Evolutionary conservation across 2,113 vertebrate genomes (phyloP).

Genomic region (Emydura subglobosa): DNA sequence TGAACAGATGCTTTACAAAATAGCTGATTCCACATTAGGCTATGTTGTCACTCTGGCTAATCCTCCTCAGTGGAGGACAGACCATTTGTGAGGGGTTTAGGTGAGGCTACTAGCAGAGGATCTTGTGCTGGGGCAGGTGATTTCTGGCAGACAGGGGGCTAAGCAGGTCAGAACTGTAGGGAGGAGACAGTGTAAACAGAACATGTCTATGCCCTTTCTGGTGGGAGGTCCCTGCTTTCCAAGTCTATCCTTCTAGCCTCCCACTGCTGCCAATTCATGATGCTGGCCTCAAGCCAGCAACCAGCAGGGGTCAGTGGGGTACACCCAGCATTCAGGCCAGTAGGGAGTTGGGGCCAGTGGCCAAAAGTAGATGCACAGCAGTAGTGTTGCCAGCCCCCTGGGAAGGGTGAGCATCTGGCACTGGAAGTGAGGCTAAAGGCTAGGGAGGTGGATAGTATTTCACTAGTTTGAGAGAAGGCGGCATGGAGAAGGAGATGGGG

Average conservation of each 20-base stretch:
- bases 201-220: rapidly evolving
- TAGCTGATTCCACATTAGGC: not conserved
- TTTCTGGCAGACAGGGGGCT: not conserved
- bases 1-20: not conserved
- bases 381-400: not conserved
- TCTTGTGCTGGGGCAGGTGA: not conserved
- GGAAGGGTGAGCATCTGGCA: not conserved
- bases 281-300: not conserved
- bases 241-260: not conserved
- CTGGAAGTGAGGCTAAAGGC: not conserved
- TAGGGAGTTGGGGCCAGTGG: not conserved
- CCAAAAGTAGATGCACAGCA: not conserved
- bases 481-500: not conserved
- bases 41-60: not conserved
- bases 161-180: not conserved
- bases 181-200: not conserved
- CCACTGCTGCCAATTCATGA: not conserved
- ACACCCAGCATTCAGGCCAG: not conserved
- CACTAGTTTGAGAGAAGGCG: not conserved
- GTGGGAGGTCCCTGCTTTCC: not conserved
- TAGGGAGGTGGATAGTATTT: not conserved
- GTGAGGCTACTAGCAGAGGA: not conserved
- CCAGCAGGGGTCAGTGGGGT: not conserved
- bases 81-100: not conserved
- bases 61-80: not conserved